Conservation (phyloP, 2,888 invertebrate genomes). For the Morpho deidamia region DNA sequence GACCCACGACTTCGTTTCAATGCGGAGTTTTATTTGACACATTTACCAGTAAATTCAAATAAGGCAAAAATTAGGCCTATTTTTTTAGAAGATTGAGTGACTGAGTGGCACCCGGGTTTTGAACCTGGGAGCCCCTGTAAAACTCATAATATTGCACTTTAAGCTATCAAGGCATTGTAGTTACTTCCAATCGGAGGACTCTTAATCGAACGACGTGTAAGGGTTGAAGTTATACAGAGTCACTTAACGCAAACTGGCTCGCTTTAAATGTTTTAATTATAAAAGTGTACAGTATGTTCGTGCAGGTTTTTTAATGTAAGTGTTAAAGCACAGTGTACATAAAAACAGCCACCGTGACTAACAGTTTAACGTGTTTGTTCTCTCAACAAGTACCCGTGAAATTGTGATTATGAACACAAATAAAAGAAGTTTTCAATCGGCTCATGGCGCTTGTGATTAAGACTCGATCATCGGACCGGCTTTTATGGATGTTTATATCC, state of each 20-base stretch:
- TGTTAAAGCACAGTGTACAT: constrained; percentile 40
- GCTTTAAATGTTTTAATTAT: constrained; percentile 18
- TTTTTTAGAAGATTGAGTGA: no score
- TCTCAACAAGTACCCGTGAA: constrained; percentile 67
- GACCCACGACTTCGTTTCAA: no score
- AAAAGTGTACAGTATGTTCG: constrained; percentile 19
- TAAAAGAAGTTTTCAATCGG: constrained; percentile 33
- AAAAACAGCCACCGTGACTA: constrained; percentile 61
- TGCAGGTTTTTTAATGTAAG: constrained; percentile 29
- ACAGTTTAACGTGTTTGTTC: constrained; percentile 62
- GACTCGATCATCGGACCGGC: constrained; percentile 16
- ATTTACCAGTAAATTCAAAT: no score
- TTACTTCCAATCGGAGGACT: no score
- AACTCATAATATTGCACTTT: no score
- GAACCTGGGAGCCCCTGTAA: no score
- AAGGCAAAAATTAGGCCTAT: no score
- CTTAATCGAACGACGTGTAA: no score
- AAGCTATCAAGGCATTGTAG: no score
- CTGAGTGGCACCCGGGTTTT: no score
- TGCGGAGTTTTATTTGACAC: no score
- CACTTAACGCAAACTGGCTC: background rate
- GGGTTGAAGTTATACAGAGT: no score
- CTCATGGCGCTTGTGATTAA: constrained; percentile 24
- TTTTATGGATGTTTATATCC: constrained; percentile 10
- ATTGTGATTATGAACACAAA: constrained; percentile 66